phyloP scores from a whole-genome alignment of 2,888 invertebrate species.

The Papilio protenor region DNA sequence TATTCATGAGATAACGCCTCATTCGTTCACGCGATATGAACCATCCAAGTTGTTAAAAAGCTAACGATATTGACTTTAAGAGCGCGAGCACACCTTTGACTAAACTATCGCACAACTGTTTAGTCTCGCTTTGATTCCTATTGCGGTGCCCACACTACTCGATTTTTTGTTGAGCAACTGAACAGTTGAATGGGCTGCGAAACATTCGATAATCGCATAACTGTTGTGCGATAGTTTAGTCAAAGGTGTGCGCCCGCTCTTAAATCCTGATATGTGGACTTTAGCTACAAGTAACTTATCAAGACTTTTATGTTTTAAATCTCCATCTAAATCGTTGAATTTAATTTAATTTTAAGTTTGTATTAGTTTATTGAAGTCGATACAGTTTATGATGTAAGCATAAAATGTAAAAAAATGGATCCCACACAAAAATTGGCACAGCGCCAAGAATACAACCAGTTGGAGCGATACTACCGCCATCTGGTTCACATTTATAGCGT shows the following conservation, averaged over 20 bases:
- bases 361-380: neutral
- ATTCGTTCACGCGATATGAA: neutral
- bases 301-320: too few species aligned
- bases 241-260: too few species aligned
- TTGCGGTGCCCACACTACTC: too few species aligned
- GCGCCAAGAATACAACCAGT: neutral
- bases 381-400: constrained; percentile 8
- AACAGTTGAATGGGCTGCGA: too few species aligned
- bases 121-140: too few species aligned
- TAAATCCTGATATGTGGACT: too few species aligned
- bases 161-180: too few species aligned
- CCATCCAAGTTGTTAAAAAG: neutral
- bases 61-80: neutral
- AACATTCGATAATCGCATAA: too few species aligned
- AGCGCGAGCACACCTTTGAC: neutral
- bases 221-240: too few species aligned
- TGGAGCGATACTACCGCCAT: constrained; percentile 1
- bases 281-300: too few species aligned
- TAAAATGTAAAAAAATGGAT: neutral
- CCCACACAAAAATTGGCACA: constrained; percentile 9
- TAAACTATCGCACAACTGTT: neutral
- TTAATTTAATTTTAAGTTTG: neutral
- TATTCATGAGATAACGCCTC: constrained; percentile 27
- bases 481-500: constrained; percentile 16
- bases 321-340: neutral